Conservation (phyloP, 2,888 invertebrate genomes). For the Augochlorella aurata region DNA sequence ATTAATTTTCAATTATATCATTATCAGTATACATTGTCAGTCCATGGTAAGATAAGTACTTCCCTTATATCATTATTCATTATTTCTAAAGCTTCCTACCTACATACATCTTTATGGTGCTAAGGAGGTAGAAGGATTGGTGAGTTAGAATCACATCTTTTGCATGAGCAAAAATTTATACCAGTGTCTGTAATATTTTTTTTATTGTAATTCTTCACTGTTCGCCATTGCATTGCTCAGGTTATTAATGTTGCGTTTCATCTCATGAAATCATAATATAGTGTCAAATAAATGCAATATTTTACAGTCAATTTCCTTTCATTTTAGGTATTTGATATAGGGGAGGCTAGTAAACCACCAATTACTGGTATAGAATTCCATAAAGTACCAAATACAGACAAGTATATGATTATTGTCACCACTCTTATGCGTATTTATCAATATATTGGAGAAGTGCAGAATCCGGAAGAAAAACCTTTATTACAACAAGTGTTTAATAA, state of each 20-base stretch:
- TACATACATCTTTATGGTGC: conserved; percentile 89
- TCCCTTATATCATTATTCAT: conserved; percentile 63
- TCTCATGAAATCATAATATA: conserved; percentile 13
- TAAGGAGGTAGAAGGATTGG: conserved; percentile 90
- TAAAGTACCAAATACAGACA: conserved; percentile 87
- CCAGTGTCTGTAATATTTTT: conserved; percentile 5
- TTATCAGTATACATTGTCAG: conserved; percentile 39
- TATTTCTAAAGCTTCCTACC: conserved; percentile 86
- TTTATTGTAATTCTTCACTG: not conserved
- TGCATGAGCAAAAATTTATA: conserved; percentile 27
- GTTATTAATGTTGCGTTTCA: conserved; percentile 16
- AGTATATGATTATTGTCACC: conserved; percentile 92
- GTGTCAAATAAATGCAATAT: not conserved
- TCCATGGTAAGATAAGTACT: conserved; percentile 45
- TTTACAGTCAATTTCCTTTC: conserved; percentile 56
- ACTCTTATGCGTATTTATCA: conserved; percentile 93
- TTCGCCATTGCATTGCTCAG: conserved; percentile 3
- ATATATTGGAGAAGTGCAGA: conserved; percentile 89
- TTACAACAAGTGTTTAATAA: conserved; percentile 90
- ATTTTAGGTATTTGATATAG: conserved; percentile 92
- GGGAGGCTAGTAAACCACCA: conserved; percentile 89
- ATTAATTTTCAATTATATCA: conserved; percentile 24
- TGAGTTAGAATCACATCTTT: conserved; percentile 80
- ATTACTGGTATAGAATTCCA: conserved; percentile 95
- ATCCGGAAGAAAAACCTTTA: conserved; percentile 90